Evolutionary conservation across 2,888 invertebrate species (phyloP), one percentile per base, ranked within the genome.

Genomic region (Nemotelus nigrinus): DNA sequence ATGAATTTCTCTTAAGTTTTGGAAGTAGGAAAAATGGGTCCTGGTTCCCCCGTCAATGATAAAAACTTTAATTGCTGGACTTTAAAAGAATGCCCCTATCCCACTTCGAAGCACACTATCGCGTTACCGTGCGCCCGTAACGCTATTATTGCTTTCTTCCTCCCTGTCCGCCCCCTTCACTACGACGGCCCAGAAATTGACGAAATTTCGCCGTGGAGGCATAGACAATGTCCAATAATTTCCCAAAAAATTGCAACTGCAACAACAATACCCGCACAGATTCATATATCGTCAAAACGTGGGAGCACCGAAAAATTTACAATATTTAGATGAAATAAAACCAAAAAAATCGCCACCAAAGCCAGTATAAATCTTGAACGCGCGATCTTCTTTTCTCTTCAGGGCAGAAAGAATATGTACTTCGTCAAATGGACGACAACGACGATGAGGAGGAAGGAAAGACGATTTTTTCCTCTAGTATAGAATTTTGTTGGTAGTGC

Each of bases 331-430:
- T 65, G 65, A 65, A 77, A 77, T 58, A 76, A 63, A 53, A 53
- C 2, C 43, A 70, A 57, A 79, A 72, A 79, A 79, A 78, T 77
- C 78, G 76, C 60, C 79, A 80, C 80, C 78, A 79, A 79, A 78
- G 79, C 80, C 71, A 80, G 77, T 77, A 75, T 76, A 78, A 78
- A 78, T 76, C 75, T 79, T 65, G 78, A 79, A 79, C 79, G 80
- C 80, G 80, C 80, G 80, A 78, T 80, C 80, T 80, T 79, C 79
- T 80, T 75, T 55, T 70, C 75, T 76, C 68, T 57, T 58, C 64
- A 60, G 57, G 67, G 57, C 55, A 70, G 76, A 78, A 77, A 70
- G 76, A 78, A 77, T 79, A 79, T 79, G 77, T 78, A 76, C 74
- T 77, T 63, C 70, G 70, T 79, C 78, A 76, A 81, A 80, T 78